Evolutionary conservation across 2,797 vertebrate species (phyloP), one percentile per base, ranked within the genome.

Genomic region (Takifugu ocellatus): DNA sequence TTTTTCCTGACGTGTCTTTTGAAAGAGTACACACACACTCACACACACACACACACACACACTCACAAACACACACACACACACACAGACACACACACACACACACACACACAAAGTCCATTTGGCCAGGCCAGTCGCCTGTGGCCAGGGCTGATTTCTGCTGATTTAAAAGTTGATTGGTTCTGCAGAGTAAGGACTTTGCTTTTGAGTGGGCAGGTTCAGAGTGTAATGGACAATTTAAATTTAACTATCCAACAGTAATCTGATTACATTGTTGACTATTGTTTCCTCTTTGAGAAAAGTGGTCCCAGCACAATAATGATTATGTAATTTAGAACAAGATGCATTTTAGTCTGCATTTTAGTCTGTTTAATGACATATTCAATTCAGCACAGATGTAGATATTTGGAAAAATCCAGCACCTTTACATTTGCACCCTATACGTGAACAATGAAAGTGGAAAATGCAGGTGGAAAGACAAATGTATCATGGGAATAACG

Each of bases 401-500:
- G 36, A 39, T 54, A 53, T 56, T 52, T 25, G 6, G 2, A 27
- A 14, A 25, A 66, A 33, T 60, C 12, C 21, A 47, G 29, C 36
- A 12, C 42, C 2, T 67, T 53, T 46, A 63, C 47, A 54, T 65
- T 51, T 27, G 56, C 24, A 46, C 21, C 47, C 39, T 43, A 58
- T 33, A 43, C 21, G 43, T 49, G 11, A 16, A 0, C 5, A 60
- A 61, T 6, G 54, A 39, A 51, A 58, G 61, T 84, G 89, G 88
- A 92, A 90, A 93, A 92, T 91, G 85, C 74, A 70, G 87, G 81
- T 90, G 88, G 82, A 89, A 93, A 92, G 94, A 89, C 86, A 90
- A 88, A 91, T 89, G 91, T 90, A 90, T 94, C 91, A 92, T n/a
- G 87, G 25, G 88, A 84, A 89, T 92, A 95, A 93, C 93, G 91